Evolutionary conservation across 2,888 invertebrate species (phyloP).

Genomic region (Augochlorella aurata): DNA sequence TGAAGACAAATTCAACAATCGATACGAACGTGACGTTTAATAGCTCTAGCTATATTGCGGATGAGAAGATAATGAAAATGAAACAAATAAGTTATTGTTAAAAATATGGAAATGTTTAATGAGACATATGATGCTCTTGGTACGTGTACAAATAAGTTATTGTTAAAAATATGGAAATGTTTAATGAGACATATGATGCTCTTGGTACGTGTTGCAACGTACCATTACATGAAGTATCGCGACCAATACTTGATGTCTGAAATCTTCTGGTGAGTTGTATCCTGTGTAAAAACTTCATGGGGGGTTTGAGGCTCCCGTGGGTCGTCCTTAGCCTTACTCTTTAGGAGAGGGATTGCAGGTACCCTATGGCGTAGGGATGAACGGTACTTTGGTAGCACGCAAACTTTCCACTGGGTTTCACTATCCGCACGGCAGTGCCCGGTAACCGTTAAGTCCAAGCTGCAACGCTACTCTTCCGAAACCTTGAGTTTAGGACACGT

Average conservation of each 20-base stretch:
- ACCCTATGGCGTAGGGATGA: neutral
- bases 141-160: no score
- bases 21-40: no score
- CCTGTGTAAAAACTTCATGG: neutral
- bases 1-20: no score
- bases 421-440: neutral
- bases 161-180: no score
- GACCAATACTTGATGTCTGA: neutral
- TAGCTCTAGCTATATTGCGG: no score
- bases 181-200: no score
- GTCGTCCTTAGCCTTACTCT: neutral
- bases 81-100: no score
- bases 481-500: constrained; percentile 12
- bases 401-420: neutral
- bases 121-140: no score
- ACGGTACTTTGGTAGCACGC: constrained; percentile 7
- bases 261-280: neutral
- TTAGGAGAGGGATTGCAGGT: neutral
- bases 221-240: neutral
- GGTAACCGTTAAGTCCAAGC: constrained; percentile 1
- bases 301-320: neutral
- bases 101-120: no score
- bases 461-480: constrained; percentile 1
- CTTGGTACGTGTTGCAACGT: no score
- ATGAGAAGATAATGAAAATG: no score